phyloP scores from a whole-genome alignment of 2,888 invertebrate genomes.

The Drosophila mayaguana region DNA sequence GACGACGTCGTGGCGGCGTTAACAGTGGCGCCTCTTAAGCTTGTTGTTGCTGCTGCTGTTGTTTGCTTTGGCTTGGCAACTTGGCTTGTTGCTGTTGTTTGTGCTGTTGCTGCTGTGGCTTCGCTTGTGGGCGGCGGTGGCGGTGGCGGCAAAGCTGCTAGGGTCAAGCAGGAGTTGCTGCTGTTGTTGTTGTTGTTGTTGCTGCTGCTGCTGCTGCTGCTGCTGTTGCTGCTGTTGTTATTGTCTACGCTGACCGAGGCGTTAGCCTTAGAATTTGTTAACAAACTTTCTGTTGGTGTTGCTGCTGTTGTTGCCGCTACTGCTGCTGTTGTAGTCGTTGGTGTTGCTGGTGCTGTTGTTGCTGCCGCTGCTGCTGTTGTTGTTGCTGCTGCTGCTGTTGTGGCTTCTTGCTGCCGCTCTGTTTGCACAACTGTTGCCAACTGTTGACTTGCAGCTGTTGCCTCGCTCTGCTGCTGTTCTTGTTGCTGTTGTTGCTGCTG shows the following conservation, averaged over 20 bases:
- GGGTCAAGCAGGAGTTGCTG: slow-evolving; percentile 22
- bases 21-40: slow-evolving; percentile 14
- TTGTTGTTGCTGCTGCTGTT: slow-evolving; percentile 20
- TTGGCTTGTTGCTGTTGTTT: slow-evolving; percentile 20
- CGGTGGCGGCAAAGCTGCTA: slow-evolving; percentile 31
- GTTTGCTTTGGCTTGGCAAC: slow-evolving; percentile 25
- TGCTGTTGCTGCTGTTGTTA: slow-evolving; percentile 20
- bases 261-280: slow-evolving; percentile 61
- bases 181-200: not conserved
- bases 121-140: slow-evolving; percentile 31
- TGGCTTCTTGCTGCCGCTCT: slow-evolving; percentile 29
- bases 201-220: slow-evolving; percentile 21
- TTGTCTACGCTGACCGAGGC: slow-evolving; percentile 64
- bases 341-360: slow-evolving; percentile 12
- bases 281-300: slow-evolving; percentile 35
- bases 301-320: slow-evolving; percentile 21
- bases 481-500: slow-evolving; percentile 20
- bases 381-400: slow-evolving; percentile 23
- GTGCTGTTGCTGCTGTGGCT: slow-evolving; percentile 8
- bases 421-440: slow-evolving; percentile 64
- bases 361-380: slow-evolving; percentile 10
- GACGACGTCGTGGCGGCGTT: slow-evolving; percentile 49
- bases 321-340: slow-evolving; percentile 22
- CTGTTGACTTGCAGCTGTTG: slow-evolving; percentile 54
- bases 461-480: slow-evolving; percentile 30